Evolutionary conservation across 2,888 invertebrate species (phyloP), one percentile per base, ranked within the genome.

Genomic region (Shargacucullia verbasci): DNA sequence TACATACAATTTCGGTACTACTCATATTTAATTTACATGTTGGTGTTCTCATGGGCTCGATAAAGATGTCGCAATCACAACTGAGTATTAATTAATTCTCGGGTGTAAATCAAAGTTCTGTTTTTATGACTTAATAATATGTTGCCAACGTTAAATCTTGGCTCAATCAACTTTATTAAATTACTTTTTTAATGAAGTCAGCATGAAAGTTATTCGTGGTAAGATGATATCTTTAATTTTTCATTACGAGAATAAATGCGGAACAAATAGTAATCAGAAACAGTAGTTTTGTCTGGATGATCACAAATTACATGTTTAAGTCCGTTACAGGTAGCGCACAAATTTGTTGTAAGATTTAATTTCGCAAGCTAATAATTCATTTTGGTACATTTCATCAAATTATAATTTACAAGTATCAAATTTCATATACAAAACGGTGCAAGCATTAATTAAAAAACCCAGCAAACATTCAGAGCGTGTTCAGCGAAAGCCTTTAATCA

Each of bases 401-500:
- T 81, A 77, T 60, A 76, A 56, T 67, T 54, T 67, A 72, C 73
- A 75, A 66, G 72, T 77, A 81, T 81, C 74, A 73, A 76, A 83
- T 79, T 82, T 81, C 77, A 81, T 79, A 74, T 65, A 79, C 78
- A 78, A 78, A 78, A 77, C 70, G 60, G 46, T 58, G 72, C 59
- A 78, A 69, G 77, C 78, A 81, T 83, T 81, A 82, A 85, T 86
- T 84, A 77, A 78, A 76, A 76, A 56, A 63, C 41, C 48, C 55
- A 63, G 70, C 56, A 68, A 72, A 76, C 69, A 82, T 83, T 82
- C 79, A 82, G 84, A 86, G 83, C 86, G 82, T 82, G 78, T 78
- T 81, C 68, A 76, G 68, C 78, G 79, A 80, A 80, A 81, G 80
- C 73, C 74, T 84, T 85, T 86, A 85, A 86, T 86, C 85, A 83